These are phyloP conservation scores for Mastigias papua DNA, from an alignment of 30 jellyfish, hydroid and myxozoan genomes.

Conservation along the genomic window DNA sequence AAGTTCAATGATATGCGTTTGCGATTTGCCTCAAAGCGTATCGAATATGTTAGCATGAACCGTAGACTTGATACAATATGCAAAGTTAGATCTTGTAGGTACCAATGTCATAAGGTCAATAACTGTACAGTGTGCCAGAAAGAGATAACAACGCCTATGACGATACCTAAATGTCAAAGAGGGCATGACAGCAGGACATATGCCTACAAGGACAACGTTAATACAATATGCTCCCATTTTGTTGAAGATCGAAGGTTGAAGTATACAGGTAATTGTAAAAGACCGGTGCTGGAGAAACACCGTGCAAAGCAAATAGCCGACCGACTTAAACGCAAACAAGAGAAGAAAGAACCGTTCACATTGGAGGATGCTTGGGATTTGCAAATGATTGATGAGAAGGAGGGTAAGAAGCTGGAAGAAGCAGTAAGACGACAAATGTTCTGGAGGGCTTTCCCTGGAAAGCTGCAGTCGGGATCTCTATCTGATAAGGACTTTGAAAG, in stretches of 20 bases:
- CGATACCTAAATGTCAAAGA: conserved; percentile 75
- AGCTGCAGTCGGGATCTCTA: conserved; percentile 55
- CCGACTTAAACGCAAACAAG: conserved; percentile 62
- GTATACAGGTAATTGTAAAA: conserved; percentile 91
- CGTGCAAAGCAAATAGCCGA: conserved; percentile 63
- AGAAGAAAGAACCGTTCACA: conserved; percentile 71
- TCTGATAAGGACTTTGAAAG: conserved; percentile 73
- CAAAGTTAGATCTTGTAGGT: conserved; percentile 57
- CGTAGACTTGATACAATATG: conserved; percentile 54
- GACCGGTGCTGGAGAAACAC: conserved; percentile 66
- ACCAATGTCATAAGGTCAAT: conserved; percentile 58
- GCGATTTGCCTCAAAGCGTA: conserved; percentile 8
- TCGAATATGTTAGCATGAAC: conserved; percentile 18
- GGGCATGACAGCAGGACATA: conserved; percentile 60
- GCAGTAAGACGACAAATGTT: conserved; percentile 63
- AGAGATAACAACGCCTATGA: conserved; percentile 23
- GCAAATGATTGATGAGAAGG: conserved; percentile 58
- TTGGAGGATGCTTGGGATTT: conserved; percentile 89
- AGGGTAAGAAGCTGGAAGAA: conserved; percentile 67
- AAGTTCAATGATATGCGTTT: conserved; percentile 22
- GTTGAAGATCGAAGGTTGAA: conserved; percentile 86
- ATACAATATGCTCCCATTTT: conserved; percentile 82
- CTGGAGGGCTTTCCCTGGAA: conserved; percentile 71
- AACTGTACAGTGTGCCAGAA: conserved; percentile 88
- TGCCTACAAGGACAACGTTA: conserved; percentile 36